Conservation (phyloP, 2,888 invertebrate genomes). For the Tortrix viridana region DNA sequence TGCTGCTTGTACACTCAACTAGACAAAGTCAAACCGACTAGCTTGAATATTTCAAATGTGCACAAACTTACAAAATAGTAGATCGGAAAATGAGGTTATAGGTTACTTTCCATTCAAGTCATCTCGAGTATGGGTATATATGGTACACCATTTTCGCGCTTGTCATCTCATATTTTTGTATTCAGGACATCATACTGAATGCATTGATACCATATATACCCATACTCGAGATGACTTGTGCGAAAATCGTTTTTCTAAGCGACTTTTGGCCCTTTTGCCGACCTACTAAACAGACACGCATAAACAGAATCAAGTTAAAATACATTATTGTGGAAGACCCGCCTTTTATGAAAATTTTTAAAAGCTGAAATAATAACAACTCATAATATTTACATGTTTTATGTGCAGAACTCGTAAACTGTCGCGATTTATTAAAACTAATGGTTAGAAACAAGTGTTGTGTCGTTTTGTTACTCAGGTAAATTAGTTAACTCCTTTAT, state of each 20-base stretch:
- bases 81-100: too few relatives aligned
- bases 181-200: too few relatives aligned
- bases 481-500: too few relatives aligned
- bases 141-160: too few relatives aligned
- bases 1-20: background rate
- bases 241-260: too few relatives aligned
- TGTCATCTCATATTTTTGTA: too few relatives aligned
- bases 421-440: slow-evolving; percentile 35
- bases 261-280: too few relatives aligned
- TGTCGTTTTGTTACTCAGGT: background rate
- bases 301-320: slow-evolving; percentile 9
- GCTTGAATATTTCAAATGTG: slow-evolving; percentile 15
- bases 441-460: slow-evolving; percentile 28
- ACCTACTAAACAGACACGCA: too few relatives aligned
- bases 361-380: slow-evolving; percentile 19
- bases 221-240: too few relatives aligned
- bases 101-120: too few relatives aligned
- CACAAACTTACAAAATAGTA: background rate
- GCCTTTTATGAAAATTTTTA: slow-evolving; percentile 10
- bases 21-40: slow-evolving; percentile 13
- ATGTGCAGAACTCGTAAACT: slow-evolving; percentile 30
- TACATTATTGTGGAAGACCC: slow-evolving; percentile 5
- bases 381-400: slow-evolving; percentile 15
- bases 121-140: too few relatives aligned
- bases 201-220: too few relatives aligned